These are phyloP conservation scores for Hemithea aestivaria DNA, from an alignment of 2,888 invertebrate genomes.

Conservation along the genomic window DNA sequence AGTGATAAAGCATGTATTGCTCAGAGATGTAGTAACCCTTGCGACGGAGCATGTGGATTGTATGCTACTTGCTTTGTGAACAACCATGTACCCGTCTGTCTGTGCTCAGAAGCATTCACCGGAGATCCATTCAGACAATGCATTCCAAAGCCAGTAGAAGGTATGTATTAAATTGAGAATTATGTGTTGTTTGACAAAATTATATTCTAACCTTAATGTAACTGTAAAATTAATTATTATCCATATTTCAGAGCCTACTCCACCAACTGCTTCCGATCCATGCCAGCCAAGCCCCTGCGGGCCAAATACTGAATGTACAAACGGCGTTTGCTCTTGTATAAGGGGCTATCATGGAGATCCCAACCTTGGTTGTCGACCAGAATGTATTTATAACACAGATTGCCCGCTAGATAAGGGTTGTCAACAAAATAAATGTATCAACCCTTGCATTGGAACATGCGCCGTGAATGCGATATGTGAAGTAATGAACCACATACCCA, in stretches of 20 bases:
- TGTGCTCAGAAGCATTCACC: constrained; percentile 81
- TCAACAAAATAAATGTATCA: constrained; percentile 82
- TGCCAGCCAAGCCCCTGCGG: constrained; percentile 84
- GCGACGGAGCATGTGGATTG: constrained; percentile 83
- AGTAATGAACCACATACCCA: constrained; percentile 85
- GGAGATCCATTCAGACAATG: constrained; percentile 87
- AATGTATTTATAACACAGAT: constrained; percentile 84
- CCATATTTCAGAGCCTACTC: constrained; percentile 39
- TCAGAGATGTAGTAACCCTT: constrained; percentile 84
- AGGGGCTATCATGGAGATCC: constrained; percentile 83
- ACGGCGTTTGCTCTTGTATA: constrained; percentile 80
- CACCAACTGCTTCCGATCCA: constrained; percentile 56
- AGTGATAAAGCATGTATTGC: constrained; percentile 82
- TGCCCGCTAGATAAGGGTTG: constrained; percentile 83
- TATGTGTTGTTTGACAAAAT: no score
- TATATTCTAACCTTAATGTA: no score
- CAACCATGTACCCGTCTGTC: constrained; percentile 86
- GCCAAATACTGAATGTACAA: constrained; percentile 77
- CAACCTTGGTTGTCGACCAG: constrained; percentile 83
- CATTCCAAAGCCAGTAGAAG: constrained; percentile 70
- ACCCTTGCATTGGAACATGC: constrained; percentile 86
- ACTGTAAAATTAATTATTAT: neutral
- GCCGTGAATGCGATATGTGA: constrained; percentile 84
- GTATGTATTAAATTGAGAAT: constrained; percentile 44
- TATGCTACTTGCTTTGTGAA: constrained; percentile 83